Base-by-base conservation (phyloP, 2,113 vertebrate genomes). In the Gambusia affinis region DNA sequence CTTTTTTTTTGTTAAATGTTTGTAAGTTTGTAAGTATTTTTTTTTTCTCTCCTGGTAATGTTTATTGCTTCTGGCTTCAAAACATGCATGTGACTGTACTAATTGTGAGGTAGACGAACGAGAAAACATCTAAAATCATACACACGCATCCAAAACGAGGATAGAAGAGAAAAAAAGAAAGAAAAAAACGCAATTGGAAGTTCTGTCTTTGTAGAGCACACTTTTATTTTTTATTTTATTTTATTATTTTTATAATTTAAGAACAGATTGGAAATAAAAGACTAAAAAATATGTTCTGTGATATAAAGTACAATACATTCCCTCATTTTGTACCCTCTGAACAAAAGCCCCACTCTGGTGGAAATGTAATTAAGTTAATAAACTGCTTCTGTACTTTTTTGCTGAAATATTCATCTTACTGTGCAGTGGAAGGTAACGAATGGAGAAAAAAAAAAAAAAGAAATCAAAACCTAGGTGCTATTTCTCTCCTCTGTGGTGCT, bases 401-500 rank as follows among this genome's bases (percentile, higher is more conserved):
- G 64, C 66, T 82, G 67, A 78, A 82, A 78, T 74, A 78, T 61
- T 72, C 82, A 72, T 84, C 78, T 57, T 57, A 57, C 51, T 88
- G 87, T 83, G 86, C 85, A 85, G 88, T 17, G 88, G 92, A 92
- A 94, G 92, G 83, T 90, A 82, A 91, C 88, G 83, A 93, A 93
- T 78, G 90, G 60, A 35, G 8, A 82, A 88, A 81, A 86, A 77
- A 86, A 87, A 87, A 86, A 93, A 86, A 92, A 91, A 87, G 89
- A 90, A 87, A 68, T 87, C 67, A 73, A 89, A 88, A 75, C 78
- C 63, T 85, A 78, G 97, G 97, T 97, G 97, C 98, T 94, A 94
- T 91, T 91, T 88, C 89, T 95, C 85, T 93, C 89, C 87, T 93
- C 92, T 93, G 95, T 97, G 98, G 97, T 98, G 97, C 97, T 98